Base-by-base conservation (phyloP, 2,113 vertebrate species). In the Urocynchramus pylzowi region DNA sequence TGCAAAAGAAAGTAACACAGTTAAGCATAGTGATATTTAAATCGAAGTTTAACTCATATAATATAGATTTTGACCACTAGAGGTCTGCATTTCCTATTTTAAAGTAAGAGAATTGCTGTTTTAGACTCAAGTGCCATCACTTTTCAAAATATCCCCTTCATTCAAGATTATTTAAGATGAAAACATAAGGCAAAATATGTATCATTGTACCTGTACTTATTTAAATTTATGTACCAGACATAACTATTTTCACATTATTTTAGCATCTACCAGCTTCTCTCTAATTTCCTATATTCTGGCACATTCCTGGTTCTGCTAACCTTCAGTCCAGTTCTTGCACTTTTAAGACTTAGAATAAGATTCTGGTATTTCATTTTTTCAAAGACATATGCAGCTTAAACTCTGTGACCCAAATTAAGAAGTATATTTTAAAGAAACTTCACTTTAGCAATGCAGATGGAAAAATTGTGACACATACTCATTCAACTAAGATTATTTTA, bases 1-100 rank as follows among this genome's bases (percentile, higher is more conserved):
- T 33, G 22, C 27, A 90, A 80, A 84, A 31, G 10, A 54, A 53
- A 63, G 41, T 33, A 71, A 54, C 31, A 37, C 4, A 53, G 31
- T 67, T 81, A 63, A 69, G 13, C 30, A 56, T 0, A 65, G 31
- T 49, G 30, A 70, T 35, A 54, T 85, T 85, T 83, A 64, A 89
- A 64, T 30, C 1, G 3, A 90, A 86, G 63, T 88, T 54, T 82
- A 59, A 35, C 54, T 85, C 37, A 1, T 13, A 26, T 33, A 35
- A 56, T 91, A 41, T 2, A 49, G 10, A 77, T 39, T 97, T 96
- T 33, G 71, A 80, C 98, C 98, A 96, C 97, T 98, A 98, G 98
- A 98, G 97, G 98, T 97, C 98, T 96, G 95, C 98, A 97, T 98
- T 98, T 97, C 94, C 98, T 93, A 89, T 77, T 89, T 53, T 84